Percentiles rank a stretch among this genome's conserved stretches.
Evolutionary conservation across 2,113 vertebrate genomes (phyloP).

Genomic region (Loxodonta africana): DNA sequence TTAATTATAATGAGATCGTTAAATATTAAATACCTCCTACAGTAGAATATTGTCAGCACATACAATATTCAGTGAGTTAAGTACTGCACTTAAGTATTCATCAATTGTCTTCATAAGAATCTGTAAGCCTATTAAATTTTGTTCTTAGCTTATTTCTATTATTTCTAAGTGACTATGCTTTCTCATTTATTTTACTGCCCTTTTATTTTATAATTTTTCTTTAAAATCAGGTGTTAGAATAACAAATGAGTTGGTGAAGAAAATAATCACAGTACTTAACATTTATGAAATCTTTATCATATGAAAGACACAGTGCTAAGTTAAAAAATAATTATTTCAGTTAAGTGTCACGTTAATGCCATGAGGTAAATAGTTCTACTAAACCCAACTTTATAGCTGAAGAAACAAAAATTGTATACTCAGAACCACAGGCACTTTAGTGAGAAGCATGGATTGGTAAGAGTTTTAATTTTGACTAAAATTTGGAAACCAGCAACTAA

Average conservation of each 20-base stretch:
- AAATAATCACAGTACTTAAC: slow-evolving; percentile 31
- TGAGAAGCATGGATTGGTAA: not conserved
- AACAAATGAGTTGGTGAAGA: not conserved
- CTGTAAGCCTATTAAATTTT: slow-evolving; percentile 45
- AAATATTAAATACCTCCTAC: slow-evolving; percentile 77
- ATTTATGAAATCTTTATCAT: slow-evolving; percentile 39
- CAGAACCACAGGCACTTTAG: not conserved
- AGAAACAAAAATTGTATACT: not conserved
- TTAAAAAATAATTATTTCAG: not conserved
- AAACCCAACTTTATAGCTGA: slow-evolving; percentile 10
- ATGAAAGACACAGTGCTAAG: not conserved
- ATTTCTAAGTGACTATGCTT: slow-evolving; percentile 25
- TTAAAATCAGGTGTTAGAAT: slow-evolving; percentile 14
- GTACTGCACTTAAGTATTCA: slow-evolving; percentile 55
- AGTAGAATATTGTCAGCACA: slow-evolving; percentile 73
- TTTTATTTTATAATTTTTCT: slow-evolving; percentile 9
- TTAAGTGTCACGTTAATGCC: slow-evolving; percentile 22
- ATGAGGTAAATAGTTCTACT: not conserved
- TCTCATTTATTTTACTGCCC: not conserved
- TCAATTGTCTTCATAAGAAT: slow-evolving; percentile 57
- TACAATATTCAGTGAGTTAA: slow-evolving; percentile 70
- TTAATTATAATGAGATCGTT: slow-evolving; percentile 78
- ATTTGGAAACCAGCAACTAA: slow-evolving; percentile 16
- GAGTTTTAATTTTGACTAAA: slow-evolving; percentile 47
- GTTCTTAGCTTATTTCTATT: slow-evolving; percentile 60